Conservation (phyloP, 2,888 invertebrate genomes). For the Cecidostiba fungosa region DNA sequence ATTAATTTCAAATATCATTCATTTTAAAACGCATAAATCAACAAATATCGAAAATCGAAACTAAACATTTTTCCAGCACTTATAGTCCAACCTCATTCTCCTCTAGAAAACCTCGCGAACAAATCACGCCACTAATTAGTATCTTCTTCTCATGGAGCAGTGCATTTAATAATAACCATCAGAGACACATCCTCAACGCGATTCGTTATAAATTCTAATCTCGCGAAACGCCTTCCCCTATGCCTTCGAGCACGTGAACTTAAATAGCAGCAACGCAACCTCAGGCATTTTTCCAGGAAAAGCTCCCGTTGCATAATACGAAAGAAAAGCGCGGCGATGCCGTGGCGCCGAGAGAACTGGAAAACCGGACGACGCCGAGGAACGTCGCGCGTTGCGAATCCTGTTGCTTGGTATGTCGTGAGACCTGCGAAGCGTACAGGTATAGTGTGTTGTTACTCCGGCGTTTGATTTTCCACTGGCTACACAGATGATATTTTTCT, state of each 20-base stretch:
- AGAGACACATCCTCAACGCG: conserved; percentile 18
- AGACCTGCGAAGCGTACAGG: neutral
- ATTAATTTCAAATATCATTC: neutral
- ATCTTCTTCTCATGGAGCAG: neutral
- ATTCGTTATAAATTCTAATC: neutral
- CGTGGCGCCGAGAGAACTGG: conserved; percentile 24
- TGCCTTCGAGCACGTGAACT: neutral
- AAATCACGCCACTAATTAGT: conserved; percentile 38
- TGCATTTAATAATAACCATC: neutral
- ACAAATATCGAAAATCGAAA: too few species aligned
- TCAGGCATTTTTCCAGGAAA: conserved; percentile 51
- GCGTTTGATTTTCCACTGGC: neutral
- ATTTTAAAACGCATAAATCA: too few species aligned
- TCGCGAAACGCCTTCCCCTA: neutral
- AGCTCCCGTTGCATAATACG: conserved; percentile 59
- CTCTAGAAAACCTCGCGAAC: too few species aligned
- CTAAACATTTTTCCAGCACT: too few species aligned
- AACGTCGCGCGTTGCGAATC: conserved; percentile 26
- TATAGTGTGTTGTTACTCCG: neutral
- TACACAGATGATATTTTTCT: neutral
- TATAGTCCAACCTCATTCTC: too few species aligned
- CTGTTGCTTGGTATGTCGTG: neutral
- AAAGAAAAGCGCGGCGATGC: conserved; percentile 21
- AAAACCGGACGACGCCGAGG: conserved; percentile 57
- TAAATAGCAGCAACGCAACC: neutral